Percentiles rank a stretch among this genome's conserved stretches.
Conservation (phyloP, 2,888 invertebrate species). For the Oasisia sp. region DNA sequence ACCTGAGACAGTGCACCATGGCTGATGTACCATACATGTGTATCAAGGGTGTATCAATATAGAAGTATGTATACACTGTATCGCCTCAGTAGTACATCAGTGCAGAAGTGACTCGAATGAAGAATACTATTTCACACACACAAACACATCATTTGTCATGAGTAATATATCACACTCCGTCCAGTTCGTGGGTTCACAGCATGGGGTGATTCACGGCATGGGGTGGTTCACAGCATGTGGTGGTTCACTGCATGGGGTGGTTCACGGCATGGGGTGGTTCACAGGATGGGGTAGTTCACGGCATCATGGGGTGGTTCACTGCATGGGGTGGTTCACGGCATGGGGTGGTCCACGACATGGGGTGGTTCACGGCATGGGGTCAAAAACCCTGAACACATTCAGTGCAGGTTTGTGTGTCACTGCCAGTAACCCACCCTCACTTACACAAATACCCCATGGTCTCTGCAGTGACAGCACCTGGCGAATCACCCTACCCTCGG, state of each 20-base stretch:
- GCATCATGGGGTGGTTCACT: too few relatives aligned
- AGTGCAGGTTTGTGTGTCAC: constrained; percentile 42
- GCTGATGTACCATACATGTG: background rate
- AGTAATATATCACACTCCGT: background rate
- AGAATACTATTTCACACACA: background rate
- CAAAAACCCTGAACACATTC: constrained; percentile 40
- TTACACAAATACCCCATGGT: constrained; percentile 41
- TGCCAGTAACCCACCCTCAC: constrained; percentile 38
- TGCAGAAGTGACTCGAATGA: background rate
- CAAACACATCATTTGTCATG: background rate
- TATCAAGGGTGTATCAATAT: background rate
- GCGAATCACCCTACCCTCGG: constrained; percentile 49
- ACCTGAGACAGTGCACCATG: background rate
- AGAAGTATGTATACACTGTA: background rate
- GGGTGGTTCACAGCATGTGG: too few relatives aligned
- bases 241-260: too few relatives aligned
- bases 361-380: constrained; percentile 14
- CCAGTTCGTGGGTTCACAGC: background rate
- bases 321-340: too few relatives aligned
- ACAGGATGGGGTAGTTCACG: too few relatives aligned
- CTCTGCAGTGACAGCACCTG: constrained; percentile 44
- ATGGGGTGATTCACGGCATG: too few relatives aligned
- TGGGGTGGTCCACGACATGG: too few relatives aligned
- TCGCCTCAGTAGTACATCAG: background rate
- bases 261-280: constrained; percentile 24